Conservation (phyloP, 1,140 invertebrate species). For the Notospermus geniculatus region DNA sequence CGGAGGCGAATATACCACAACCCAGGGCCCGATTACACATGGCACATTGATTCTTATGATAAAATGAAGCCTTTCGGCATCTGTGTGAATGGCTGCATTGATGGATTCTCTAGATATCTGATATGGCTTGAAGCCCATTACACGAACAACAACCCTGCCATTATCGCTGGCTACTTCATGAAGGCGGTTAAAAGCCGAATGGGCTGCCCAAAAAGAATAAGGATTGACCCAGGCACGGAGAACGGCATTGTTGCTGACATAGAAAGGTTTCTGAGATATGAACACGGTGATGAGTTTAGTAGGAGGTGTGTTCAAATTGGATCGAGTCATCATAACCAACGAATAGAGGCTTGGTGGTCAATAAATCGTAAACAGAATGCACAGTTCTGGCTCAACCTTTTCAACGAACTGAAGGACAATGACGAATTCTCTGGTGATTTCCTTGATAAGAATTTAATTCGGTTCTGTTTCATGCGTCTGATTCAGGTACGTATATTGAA, state of each 20-base stretch:
- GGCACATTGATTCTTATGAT: slow-evolving; percentile 43
- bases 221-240: slow-evolving; percentile 36
- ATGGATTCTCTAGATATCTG: slow-evolving; percentile 38
- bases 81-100: slow-evolving; percentile 35
- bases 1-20: slow-evolving; percentile 22
- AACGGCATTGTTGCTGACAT: slow-evolving; percentile 20
- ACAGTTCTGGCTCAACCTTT: slow-evolving; percentile 15
- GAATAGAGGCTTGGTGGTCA: too few relatives aligned
- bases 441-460: slow-evolving; percentile 18
- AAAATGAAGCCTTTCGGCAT: slow-evolving; percentile 44
- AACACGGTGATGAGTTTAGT: not conserved
- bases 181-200: slow-evolving; percentile 18
- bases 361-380: slow-evolving; percentile 14
- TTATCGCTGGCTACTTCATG: slow-evolving; percentile 30
- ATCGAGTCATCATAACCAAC: slow-evolving; percentile 28
- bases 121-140: slow-evolving; percentile 34
- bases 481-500: too few relatives aligned
- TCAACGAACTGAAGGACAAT: slow-evolving; percentile 11
- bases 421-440: slow-evolving; percentile 16
- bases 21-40: slow-evolving; percentile 32
- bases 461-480: slow-evolving; percentile 18
- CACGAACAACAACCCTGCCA: slow-evolving; percentile 35
- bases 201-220: slow-evolving; percentile 24
- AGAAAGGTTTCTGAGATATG: slow-evolving; percentile 9
- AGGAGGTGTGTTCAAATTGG: slow-evolving; percentile 5